Evolutionary conservation across 2,888 invertebrate genomes (phyloP).

Genomic region (Rhagonycha lutea): DNA sequence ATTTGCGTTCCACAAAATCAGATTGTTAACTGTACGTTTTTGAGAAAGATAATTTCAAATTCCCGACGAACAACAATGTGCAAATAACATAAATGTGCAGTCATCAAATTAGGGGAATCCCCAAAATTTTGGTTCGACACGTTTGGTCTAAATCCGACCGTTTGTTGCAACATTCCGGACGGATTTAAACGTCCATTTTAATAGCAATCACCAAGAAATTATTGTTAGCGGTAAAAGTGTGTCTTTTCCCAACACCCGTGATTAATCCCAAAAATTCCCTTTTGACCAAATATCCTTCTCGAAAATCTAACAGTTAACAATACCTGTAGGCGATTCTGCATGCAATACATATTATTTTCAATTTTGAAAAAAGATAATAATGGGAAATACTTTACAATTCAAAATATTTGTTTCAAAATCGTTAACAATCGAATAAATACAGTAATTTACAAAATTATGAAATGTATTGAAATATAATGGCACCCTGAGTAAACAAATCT

Average conservation of each 20-base stretch:
- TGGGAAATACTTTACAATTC: not conserved
- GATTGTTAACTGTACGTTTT: not conserved
- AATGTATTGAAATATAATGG: conserved; percentile 52
- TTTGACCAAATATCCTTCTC: not conserved
- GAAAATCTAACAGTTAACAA: not conserved
- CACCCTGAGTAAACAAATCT: conserved; percentile 54
- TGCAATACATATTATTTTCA: not conserved
- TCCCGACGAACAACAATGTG: not conserved
- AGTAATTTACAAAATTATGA: not conserved
- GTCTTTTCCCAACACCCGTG: not conserved
- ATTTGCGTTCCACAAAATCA: not conserved
- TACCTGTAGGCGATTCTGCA: not conserved
- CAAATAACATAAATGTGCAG: not conserved
- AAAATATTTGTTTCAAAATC: not conserved
- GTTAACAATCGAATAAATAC: not conserved
- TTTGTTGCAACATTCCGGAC: not conserved
- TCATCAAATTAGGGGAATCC: not conserved
- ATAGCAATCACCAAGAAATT: not conserved
- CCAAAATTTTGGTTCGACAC: not conserved
- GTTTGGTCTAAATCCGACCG: not conserved
- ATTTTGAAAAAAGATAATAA: not conserved
- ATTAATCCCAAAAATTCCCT: not conserved
- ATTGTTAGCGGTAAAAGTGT: not conserved
- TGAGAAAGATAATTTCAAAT: not conserved
- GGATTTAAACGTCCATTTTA: not conserved